Percentiles rank a stretch among this genome's conserved stretches.
Evolutionary conservation across 2,888 invertebrate genomes (phyloP).

Genomic region (Pollenia amentaria): DNA sequence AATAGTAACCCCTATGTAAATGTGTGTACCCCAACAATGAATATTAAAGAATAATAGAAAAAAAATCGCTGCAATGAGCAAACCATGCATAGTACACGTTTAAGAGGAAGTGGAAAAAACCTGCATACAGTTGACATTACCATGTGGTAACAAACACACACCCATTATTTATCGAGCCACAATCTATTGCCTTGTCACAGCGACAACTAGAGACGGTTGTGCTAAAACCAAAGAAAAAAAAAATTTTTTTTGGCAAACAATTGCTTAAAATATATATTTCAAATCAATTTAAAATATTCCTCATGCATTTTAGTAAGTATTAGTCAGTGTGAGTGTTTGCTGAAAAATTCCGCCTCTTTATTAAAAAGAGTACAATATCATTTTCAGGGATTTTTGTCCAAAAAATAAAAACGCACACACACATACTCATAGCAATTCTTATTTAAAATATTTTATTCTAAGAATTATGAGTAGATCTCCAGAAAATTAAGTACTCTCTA

Average conservation of each 20-base stretch:
- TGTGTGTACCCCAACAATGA: conserved; percentile 77
- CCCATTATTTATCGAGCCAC: conserved; percentile 47
- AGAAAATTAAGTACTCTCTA: conserved; percentile 56
- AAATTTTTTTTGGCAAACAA: conserved; percentile 47
- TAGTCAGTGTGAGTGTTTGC: background rate
- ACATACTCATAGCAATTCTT: conserved; percentile 39
- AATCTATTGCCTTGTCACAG: conserved; percentile 41
- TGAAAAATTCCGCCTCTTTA: conserved; percentile 68
- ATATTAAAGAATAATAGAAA: conserved; percentile 57
- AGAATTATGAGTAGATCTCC: conserved; percentile 54
- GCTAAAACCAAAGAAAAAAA: conserved; percentile 1
- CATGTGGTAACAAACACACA: conserved; percentile 58
- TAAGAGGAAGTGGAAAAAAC: conserved; percentile 70
- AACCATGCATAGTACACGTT: conserved; percentile 61
- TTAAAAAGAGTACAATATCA: conserved; percentile 58
- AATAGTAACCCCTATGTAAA: conserved; percentile 78
- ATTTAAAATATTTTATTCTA: conserved; percentile 51
- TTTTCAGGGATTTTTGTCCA: conserved; percentile 31
- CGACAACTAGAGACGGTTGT: conserved; percentile 49
- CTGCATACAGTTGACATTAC: conserved; percentile 80
- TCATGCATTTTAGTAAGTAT: conserved; percentile 28
- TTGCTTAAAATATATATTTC: conserved; percentile 22
- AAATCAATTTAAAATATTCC: conserved; percentile 56
- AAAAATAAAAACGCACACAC: conserved; percentile 17
- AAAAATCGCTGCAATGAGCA: conserved; percentile 64